phyloP scores from a whole-genome alignment of 2,113 vertebrate genomes.

The Scomber colias region DNA sequence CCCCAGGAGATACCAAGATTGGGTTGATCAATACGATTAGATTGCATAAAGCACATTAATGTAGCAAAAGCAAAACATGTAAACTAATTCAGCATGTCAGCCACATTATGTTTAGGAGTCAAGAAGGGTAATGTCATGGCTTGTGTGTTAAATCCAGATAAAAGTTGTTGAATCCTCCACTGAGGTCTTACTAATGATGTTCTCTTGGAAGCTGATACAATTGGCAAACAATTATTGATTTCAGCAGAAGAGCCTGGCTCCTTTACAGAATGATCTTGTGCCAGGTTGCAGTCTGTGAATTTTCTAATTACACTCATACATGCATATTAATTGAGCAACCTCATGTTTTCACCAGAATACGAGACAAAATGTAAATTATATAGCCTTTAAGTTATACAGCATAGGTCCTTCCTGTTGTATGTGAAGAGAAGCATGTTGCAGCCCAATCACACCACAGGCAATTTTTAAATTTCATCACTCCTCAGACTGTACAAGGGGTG shows the following conservation, averaged over 20 bases:
- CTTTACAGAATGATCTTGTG: conserved; percentile 41
- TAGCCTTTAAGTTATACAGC: background rate
- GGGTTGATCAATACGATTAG: conserved; percentile 70
- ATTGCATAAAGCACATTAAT: conserved; percentile 67
- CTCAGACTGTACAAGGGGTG: conserved; percentile 44
- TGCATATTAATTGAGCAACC: conserved; percentile 40
- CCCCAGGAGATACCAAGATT: conserved; percentile 51
- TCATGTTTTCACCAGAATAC: background rate
- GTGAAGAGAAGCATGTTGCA: conserved; percentile 9
- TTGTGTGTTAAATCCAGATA: conserved; percentile 56
- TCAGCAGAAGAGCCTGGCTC: conserved; percentile 59
- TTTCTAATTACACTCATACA: conserved; percentile 53
- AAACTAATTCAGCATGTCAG: conserved; percentile 45
- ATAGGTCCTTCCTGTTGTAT: background rate
- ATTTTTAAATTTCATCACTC: conserved; percentile 61
- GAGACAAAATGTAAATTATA: background rate
- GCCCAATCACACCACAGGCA: conserved; percentile 37
- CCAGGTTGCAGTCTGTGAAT: conserved; percentile 46
- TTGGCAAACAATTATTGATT: conserved; percentile 78
- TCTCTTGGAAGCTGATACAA: conserved; percentile 70
- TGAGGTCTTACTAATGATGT: conserved; percentile 66
- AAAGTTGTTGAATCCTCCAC: conserved; percentile 61
- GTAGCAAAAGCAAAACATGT: conserved; percentile 42
- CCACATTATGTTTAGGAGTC: conserved; percentile 39
- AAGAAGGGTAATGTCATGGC: conserved; percentile 44